Evolutionary conservation across 2,797 vertebrate species (phyloP), one percentile per base, ranked within the genome.

Genomic region (Lepus townsendii): DNA sequence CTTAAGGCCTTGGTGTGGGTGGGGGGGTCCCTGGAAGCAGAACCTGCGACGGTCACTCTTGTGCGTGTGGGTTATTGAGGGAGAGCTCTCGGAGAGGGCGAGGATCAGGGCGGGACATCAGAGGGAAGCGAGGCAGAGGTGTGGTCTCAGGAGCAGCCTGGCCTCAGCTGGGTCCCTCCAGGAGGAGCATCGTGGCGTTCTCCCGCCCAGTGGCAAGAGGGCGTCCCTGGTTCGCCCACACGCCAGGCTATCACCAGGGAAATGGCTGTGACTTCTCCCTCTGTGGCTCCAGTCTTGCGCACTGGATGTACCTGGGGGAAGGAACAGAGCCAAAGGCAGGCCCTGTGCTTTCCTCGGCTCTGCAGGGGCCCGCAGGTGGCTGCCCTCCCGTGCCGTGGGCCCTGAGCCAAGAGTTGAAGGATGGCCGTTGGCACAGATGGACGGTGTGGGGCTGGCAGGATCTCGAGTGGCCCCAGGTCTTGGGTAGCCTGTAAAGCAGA

Each of bases 401-500:
- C 17, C 2, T 26, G n/a, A 54, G 60, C 69, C 66, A 50, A 50
- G 72, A 20, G 16, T 65, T 11, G 32, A 75, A 78, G 69, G n/a
- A 32, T 1, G 12, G 30, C 24, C 13, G 7, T 8, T 30, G 54
- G 54, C 47, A 7, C 54, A 57, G 54, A 57, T 16, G 88, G 88
- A 19, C 66, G 89, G 95, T 69, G 0, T 26, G 95, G 50, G 91
- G 89, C 83, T 90, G 85, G 94, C 60, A 94, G 94, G 88, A 86
- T 88, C 79, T 9, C 4, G 54, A 14, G 83, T 54, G 4, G 1
- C 63, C 94, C 63, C 86, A 95, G 97, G 96, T 94, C 95, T 94
- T 97, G 88, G 93, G 83, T 0, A 88, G 96, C 85, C 89, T 89
- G 94, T 92, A 96, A 98, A 98, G 85, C 22, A 96, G 96, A 97